Conservation (phyloP, 2,797 vertebrate species). For the Rhinoraja longicauda region DNA sequence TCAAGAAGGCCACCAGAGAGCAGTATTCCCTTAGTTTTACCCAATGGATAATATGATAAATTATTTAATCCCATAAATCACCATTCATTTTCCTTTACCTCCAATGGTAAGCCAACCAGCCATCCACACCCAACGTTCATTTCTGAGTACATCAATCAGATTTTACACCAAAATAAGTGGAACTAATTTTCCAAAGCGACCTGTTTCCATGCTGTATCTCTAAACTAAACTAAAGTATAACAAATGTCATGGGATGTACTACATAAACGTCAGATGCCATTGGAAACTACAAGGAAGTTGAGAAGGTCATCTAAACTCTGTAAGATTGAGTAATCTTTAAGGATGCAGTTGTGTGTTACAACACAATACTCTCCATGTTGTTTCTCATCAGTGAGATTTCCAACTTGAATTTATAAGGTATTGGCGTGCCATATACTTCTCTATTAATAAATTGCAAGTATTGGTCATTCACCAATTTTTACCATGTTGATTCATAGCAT, state of each 20-base stretch:
- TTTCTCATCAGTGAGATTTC: not conserved
- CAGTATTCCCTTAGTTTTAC: constrained; percentile 32
- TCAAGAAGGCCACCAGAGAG: constrained; percentile 15
- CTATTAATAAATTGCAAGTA: not conserved
- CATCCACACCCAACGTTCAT: not conserved
- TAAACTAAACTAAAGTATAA: not conserved
- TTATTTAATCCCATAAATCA: not conserved
- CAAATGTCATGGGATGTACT: not conserved
- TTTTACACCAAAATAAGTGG: not conserved
- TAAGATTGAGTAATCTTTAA: not conserved
- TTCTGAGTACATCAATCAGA: not conserved
- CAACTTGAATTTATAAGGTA: not conserved
- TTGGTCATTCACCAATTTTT: not conserved
- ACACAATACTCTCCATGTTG: not conserved
- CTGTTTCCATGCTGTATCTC: no score
- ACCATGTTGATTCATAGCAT: not conserved
- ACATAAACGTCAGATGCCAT: not conserved
- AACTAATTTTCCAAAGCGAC: not conserved
- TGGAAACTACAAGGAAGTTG: not conserved
- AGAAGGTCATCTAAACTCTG: not conserved
- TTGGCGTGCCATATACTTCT: not conserved
- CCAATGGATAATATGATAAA: constrained; percentile 1
- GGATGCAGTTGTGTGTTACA: not conserved
- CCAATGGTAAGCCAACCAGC: not conserved
- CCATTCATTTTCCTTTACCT: not conserved